Evolutionary conservation across 2,797 vertebrate genomes (phyloP).

Genomic region (Thalassophryne amazonica): DNA sequence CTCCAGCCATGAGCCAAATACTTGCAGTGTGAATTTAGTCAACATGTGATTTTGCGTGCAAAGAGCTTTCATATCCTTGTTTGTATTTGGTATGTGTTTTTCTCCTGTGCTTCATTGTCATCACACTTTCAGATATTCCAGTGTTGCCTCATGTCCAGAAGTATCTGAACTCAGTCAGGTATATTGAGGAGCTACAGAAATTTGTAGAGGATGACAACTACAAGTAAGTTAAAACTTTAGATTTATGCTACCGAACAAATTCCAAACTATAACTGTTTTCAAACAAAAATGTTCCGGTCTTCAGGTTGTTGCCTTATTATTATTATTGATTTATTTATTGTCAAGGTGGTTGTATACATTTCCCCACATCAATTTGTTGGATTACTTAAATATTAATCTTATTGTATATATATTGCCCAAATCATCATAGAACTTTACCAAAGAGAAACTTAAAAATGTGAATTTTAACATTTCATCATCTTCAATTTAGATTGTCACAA

Average conservation of each 20-base stretch:
- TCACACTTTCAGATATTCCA: slow-evolving; percentile 82
- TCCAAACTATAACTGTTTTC: too few species aligned
- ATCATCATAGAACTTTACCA: neutral
- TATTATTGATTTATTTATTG: too few species aligned
- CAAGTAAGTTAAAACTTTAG: slow-evolving; percentile 87
- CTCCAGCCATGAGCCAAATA: too few species aligned
- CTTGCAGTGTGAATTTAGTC: neutral
- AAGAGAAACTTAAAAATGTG: neutral
- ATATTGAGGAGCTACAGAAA: slow-evolving; percentile 98
- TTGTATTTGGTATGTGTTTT: neutral
- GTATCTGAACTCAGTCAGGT: slow-evolving; percentile 95
- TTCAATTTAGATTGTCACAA: slow-evolving; percentile 85
- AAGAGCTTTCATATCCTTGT: too few species aligned
- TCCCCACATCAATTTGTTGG: too few species aligned
- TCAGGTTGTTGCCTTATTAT: too few species aligned
- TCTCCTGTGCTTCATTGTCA: neutral
- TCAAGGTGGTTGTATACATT: too few species aligned
- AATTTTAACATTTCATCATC: neutral
- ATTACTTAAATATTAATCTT: too few species aligned
- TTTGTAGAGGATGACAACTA: slow-evolving; percentile 99
- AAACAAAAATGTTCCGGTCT: too few species aligned
- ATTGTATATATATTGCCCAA: too few species aligned
- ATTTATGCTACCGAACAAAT: too few species aligned
- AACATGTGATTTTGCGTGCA: neutral
- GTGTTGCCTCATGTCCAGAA: slow-evolving; percentile 97